A percentile compares a stretch with the other conserved stretches of the same genome.
Conservation (phyloP, 2,113 vertebrate species). For the Argyrosomus japonicus region DNA sequence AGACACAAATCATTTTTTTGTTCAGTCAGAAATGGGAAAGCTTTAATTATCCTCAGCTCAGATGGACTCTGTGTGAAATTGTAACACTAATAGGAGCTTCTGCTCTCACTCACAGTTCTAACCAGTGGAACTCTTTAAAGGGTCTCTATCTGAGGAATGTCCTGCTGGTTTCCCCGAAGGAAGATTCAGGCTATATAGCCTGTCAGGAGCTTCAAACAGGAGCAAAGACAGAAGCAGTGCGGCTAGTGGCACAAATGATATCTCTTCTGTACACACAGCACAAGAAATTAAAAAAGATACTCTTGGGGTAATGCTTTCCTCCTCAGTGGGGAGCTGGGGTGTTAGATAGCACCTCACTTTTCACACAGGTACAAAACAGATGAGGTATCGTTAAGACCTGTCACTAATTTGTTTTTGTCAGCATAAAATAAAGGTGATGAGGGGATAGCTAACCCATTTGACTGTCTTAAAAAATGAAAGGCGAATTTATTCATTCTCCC, state of each 20-base stretch:
- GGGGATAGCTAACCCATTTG: conserved; percentile 52
- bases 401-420: conserved; percentile 65
- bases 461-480: conserved; percentile 58
- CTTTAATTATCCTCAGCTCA: conserved; percentile 53
- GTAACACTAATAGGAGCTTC: conserved; percentile 51
- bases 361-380: conserved; percentile 60
- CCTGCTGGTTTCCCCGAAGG: conserved; percentile 72
- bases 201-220: conserved; percentile 73
- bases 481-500: conserved; percentile 57
- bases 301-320: conserved; percentile 36
- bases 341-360: conserved; percentile 63
- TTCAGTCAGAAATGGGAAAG: conserved; percentile 13
- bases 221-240: conserved; percentile 60
- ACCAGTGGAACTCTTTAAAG: conserved; percentile 61
- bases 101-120: conserved; percentile 43
- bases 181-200: conserved; percentile 67
- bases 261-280: conserved; percentile 67
- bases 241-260: conserved; percentile 63
- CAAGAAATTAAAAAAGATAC: conserved; percentile 28
- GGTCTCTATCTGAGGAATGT: conserved; percentile 66
- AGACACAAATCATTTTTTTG: conserved; percentile 11
- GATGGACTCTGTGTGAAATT: conserved; percentile 48
- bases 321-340: conserved; percentile 37
- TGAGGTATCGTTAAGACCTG: conserved; percentile 56
- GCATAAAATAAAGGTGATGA: conserved; percentile 55